phyloP scores from a whole-genome alignment of 2,113 vertebrate genomes.

The Seriola rivoliana region DNA sequence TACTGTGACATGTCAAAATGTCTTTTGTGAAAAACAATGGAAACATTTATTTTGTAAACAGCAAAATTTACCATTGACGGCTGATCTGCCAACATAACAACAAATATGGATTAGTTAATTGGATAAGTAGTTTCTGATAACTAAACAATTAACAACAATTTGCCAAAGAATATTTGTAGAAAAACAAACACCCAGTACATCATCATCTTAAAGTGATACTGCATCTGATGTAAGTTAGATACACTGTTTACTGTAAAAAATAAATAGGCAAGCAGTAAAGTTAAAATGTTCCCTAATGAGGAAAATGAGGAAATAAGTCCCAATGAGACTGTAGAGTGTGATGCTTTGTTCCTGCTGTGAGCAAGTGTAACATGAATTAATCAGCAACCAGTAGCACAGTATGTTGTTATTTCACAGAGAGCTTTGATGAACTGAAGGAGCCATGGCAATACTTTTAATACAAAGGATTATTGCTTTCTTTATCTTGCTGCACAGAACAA shows the following conservation, averaged over 20 bases:
- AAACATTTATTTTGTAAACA: background rate
- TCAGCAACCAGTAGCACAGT: slow-evolving; percentile 54
- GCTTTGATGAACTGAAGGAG: slow-evolving; percentile 60
- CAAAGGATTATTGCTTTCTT: slow-evolving; percentile 72
- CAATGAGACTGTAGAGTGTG: slow-evolving; percentile 18
- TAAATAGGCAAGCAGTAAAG: slow-evolving; percentile 3
- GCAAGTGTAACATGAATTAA: slow-evolving; percentile 68
- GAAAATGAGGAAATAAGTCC: slow-evolving; percentile 42
- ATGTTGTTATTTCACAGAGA: slow-evolving; percentile 56
- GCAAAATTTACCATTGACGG: background rate
- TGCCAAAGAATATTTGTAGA: background rate
- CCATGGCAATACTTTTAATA: slow-evolving; percentile 62
- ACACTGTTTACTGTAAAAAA: slow-evolving; percentile 2
- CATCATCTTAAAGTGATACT: background rate
- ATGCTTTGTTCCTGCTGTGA: slow-evolving; percentile 56
- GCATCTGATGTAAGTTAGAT: background rate
- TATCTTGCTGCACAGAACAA: slow-evolving; percentile 66
- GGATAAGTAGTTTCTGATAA: background rate
- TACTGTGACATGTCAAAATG: background rate
- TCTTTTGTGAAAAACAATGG: background rate
- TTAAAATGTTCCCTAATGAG: slow-evolving; percentile 53
- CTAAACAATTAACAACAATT: background rate
- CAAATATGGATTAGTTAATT: background rate
- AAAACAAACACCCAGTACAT: background rate
- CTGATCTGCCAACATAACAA: background rate